A percentile compares a stretch with the other conserved stretches of the same genome.
phyloP scores from a whole-genome alignment of 1,140 invertebrate genomes.

The Cotesia vestalis region DNA sequence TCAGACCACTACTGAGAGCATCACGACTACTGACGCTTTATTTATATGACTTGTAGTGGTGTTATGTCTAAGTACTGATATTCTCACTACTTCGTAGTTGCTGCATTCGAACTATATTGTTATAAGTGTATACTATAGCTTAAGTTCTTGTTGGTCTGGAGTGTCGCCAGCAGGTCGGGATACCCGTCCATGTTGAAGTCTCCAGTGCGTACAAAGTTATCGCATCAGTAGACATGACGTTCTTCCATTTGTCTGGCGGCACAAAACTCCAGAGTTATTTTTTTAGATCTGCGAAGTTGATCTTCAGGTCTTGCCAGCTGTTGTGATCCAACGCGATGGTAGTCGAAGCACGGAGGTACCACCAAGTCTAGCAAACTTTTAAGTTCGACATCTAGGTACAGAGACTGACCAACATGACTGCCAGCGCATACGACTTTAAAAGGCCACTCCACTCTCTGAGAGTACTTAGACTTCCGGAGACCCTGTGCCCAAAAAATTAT shows the following conservation, averaged over 20 bases:
- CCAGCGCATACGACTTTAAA: constrained; percentile 51
- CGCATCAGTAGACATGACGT: constrained; percentile 70
- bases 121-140: too few species aligned
- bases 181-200: constrained; percentile 97
- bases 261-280: constrained; percentile 72
- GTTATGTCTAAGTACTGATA: too few species aligned
- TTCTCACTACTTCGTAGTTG: too few species aligned
- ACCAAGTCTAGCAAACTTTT: constrained; percentile 83
- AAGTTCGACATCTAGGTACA: constrained; percentile 87
- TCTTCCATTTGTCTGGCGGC: constrained; percentile 60
- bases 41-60: too few species aligned
- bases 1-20: too few species aligned
- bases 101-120: too few species aligned
- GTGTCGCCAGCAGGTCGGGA: constrained; percentile 87
- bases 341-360: constrained; percentile 81
- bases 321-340: constrained; percentile 30
- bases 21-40: too few species aligned
- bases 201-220: constrained; percentile 83
- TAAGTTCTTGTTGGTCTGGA: constrained; percentile 65
- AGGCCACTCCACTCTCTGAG: constrained; percentile 57
- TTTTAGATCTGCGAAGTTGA: too few species aligned
- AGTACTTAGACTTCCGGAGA: too few species aligned
- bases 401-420: constrained; percentile 76
- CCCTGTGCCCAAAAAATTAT: too few species aligned
- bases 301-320: too few species aligned